Evolutionary conservation across 2,797 vertebrate species (phyloP).

Genomic region (Clarias laeviceps): DNA sequence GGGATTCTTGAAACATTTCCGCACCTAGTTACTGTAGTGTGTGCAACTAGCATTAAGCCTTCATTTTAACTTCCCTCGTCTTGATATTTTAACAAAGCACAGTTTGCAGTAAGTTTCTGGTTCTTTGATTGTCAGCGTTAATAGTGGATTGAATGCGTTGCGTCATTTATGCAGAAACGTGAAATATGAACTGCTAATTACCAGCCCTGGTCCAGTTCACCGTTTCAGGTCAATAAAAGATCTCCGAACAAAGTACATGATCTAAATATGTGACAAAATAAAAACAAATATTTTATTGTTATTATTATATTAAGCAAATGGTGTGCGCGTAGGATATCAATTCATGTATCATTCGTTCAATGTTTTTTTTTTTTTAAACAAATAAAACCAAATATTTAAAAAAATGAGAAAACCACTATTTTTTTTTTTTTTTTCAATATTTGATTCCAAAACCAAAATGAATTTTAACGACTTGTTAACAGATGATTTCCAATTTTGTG

Average conservation of each 20-base stretch:
- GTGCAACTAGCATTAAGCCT: neutral
- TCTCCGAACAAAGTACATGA: neutral
- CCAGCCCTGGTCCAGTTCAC: neutral
- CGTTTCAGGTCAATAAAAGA: neutral
- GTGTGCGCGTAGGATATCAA: too few species aligned
- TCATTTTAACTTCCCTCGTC: neutral
- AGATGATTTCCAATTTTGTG: too few species aligned
- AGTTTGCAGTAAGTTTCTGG: neutral
- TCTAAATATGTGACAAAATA: neutral
- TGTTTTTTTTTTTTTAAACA: too few species aligned
- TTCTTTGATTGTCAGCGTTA: neutral
- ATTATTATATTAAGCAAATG: neutral
- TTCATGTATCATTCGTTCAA: too few species aligned
- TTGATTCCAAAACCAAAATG: too few species aligned
- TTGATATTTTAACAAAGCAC: neutral
- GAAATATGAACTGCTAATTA: neutral
- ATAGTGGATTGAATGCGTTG: neutral
- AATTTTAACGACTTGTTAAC: too few species aligned
- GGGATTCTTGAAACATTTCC: neutral
- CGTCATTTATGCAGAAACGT: neutral
- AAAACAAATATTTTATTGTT: too few species aligned
- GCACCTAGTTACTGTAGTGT: neutral
- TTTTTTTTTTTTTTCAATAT: too few species aligned
- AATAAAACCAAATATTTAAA: too few species aligned
- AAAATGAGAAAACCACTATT: too few species aligned